A percentile compares a stretch with the other conserved stretches of the same genome.
Evolutionary conservation across 2,888 invertebrate species (phyloP).

Genomic region (Apamea epomidion): DNA sequence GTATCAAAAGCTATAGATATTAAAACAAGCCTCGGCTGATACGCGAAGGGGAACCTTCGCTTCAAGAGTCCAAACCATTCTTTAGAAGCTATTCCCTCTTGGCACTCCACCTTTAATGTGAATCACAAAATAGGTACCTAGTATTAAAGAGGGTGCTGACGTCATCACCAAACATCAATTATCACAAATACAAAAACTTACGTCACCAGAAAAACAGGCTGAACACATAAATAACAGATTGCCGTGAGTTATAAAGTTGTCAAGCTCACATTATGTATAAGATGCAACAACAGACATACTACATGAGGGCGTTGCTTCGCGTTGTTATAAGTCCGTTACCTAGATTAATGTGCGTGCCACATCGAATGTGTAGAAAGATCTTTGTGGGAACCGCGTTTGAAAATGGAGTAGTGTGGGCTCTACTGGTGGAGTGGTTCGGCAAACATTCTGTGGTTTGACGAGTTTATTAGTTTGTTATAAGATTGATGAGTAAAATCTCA

Average conservation of each 20-base stretch:
- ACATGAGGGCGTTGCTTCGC: constrained; percentile 78
- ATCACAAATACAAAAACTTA: constrained; percentile 42
- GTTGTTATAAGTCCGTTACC: constrained; percentile 80
- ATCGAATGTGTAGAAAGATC: constrained; percentile 87
- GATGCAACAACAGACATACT: constrained; percentile 76
- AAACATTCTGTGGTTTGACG: constrained; percentile 44
- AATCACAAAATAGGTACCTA: neutral
- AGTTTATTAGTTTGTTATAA: constrained; percentile 33
- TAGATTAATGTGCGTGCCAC: constrained; percentile 88
- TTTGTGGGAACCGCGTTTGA: constrained; percentile 87
- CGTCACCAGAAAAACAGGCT: constrained; percentile 56
- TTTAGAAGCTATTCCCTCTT: neutral
- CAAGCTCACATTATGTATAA: constrained; percentile 70
- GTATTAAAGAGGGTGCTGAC: neutral
- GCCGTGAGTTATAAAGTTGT: constrained; percentile 76
- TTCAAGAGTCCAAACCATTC: neutral
- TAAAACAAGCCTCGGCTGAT: constrained; percentile 24
- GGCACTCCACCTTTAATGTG: neutral
- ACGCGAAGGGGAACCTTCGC: neutral
- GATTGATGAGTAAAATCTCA: neutral
- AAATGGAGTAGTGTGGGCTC: constrained; percentile 78
- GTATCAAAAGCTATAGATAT: constrained; percentile 2
- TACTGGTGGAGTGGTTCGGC: constrained; percentile 52
- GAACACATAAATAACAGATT: constrained; percentile 65
- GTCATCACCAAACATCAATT: constrained; percentile 39